These are phyloP conservation scores for Hypena proboscidalis DNA, from an alignment of 2,888 invertebrate species.

Conservation along the genomic window DNA sequence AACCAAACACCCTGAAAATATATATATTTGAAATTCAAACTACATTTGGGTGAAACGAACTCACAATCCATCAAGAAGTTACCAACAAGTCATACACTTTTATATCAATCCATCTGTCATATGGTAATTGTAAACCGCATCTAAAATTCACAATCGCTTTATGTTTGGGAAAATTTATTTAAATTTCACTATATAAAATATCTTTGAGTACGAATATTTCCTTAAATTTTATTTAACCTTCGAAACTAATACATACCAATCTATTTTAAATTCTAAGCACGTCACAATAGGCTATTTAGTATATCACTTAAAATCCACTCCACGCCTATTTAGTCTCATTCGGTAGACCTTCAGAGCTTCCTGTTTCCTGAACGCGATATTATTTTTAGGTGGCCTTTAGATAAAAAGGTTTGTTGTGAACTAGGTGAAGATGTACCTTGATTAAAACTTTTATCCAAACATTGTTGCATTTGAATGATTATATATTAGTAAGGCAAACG, in stretches of 20 bases:
- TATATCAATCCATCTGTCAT: no score
- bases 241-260: not conserved
- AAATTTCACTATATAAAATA: no score
- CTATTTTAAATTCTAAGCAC: constrained; percentile 10
- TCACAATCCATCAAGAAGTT: no score
- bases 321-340: constrained; percentile 31
- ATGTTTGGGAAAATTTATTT: no score
- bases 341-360: constrained; percentile 17
- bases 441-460: constrained; percentile 3
- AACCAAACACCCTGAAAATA: no score
- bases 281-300: constrained; percentile 18
- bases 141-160: no score
- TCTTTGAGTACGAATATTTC: not conserved
- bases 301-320: constrained; percentile 28
- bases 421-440: constrained; percentile 6
- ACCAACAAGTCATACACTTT: no score
- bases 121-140: no score
- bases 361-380: constrained; percentile 22
- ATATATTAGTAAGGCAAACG: no score
- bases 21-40: no score
- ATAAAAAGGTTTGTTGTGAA: constrained; percentile 8
- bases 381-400: constrained; percentile 18
- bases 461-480: not conserved
- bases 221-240: constrained; percentile 6
- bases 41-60: no score